Conservation (phyloP, 2,797 vertebrate genomes). For the Pseudocheirus occidentalis region DNA sequence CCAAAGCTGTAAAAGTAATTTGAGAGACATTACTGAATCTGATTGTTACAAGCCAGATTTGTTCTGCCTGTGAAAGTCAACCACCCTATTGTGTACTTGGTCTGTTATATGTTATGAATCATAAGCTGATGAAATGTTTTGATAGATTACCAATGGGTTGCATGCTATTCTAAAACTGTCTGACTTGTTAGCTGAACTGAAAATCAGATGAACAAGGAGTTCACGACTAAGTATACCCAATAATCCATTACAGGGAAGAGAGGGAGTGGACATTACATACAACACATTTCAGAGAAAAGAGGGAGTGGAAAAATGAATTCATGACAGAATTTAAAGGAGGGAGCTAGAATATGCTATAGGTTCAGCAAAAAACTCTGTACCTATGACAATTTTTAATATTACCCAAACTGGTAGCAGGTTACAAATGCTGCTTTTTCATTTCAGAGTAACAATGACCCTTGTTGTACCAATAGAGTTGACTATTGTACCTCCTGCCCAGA, state of each 20-base stretch:
- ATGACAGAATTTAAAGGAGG: background rate
- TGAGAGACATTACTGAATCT: background rate
- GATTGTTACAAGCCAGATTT: background rate
- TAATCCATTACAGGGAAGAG: background rate
- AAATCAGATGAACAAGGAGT: background rate
- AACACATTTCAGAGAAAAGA: background rate
- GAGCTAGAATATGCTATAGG: background rate
- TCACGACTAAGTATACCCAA: background rate
- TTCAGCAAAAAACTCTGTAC: background rate
- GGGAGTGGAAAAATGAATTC: background rate
- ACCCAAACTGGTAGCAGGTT: background rate
- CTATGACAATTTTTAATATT: background rate
- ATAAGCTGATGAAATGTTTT: background rate
- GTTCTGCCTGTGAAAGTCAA: background rate
- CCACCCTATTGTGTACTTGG: background rate
- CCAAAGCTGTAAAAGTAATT: background rate
- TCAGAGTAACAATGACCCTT: background rate
- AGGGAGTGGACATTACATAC: background rate
- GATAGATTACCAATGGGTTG: background rate
- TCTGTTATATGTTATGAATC: background rate
- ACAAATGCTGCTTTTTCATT: background rate
- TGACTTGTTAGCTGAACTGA: constrained; percentile 6
- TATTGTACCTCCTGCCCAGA: background rate
- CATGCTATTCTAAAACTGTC: constrained; percentile 6
- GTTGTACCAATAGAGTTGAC: no score